These are phyloP conservation scores for Anoplopoma fimbria DNA, from an alignment of 2,113 vertebrate species.

Conservation along the genomic window DNA sequence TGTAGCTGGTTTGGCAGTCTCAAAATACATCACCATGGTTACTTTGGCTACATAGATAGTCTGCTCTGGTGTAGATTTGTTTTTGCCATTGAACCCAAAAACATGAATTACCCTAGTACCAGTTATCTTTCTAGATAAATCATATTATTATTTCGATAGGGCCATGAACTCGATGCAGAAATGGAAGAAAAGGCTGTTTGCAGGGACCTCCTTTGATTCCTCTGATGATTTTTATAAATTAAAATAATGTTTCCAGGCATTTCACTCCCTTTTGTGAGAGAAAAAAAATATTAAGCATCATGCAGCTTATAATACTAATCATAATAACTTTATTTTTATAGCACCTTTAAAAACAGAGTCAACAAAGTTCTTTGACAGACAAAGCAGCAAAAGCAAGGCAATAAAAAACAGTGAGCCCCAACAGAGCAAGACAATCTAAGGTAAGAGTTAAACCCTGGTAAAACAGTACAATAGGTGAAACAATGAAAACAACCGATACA, in stretches of 20 bases:
- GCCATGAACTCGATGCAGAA: slow-evolving; percentile 10
- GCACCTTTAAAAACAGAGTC: no score
- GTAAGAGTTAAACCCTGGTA: no score
- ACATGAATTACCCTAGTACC: background rate
- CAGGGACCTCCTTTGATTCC: slow-evolving; percentile 2
- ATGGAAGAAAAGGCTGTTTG: slow-evolving; percentile 19
- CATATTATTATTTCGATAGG: background rate
- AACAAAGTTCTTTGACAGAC: no score
- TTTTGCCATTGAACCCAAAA: slow-evolving; percentile 7
- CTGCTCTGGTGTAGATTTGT: slow-evolving; percentile 11
- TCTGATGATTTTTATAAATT: slow-evolving; percentile 42
- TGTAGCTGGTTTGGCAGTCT: slow-evolving; percentile 13
- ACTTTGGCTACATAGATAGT: slow-evolving; percentile 3
- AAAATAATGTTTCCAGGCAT: slow-evolving; percentile 39
- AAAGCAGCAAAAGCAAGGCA: no score
- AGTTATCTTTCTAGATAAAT: background rate
- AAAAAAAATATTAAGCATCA: slow-evolving; percentile 13
- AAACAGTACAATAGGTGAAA: no score
- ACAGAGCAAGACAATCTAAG: no score
- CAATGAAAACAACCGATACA: no score
- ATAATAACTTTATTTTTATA: no score
- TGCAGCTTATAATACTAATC: slow-evolving; percentile 30
- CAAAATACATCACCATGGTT: background rate
- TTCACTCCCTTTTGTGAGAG: background rate
- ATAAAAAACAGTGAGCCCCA: no score